phyloP scores from a whole-genome alignment of 2,888 invertebrate genomes.

The Ennomos fuscantarius region DNA sequence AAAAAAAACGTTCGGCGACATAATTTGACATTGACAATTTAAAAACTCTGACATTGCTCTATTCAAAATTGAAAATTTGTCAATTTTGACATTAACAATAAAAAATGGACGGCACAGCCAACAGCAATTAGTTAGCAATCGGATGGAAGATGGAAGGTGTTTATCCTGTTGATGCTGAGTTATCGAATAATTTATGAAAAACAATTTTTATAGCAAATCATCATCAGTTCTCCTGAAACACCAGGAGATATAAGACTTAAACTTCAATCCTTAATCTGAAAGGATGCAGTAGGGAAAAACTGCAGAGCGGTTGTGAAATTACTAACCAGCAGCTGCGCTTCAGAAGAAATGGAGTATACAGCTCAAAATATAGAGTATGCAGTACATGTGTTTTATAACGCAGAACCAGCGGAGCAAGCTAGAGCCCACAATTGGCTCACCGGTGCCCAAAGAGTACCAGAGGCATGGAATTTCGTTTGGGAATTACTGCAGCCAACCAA shows the following conservation, averaged over 20 bases:
- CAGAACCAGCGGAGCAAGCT: conserved; percentile 87
- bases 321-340: not conserved
- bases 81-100: too few species aligned
- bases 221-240: too few species aligned
- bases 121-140: too few species aligned
- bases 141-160: too few species aligned
- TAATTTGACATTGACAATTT: too few species aligned
- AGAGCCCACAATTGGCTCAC: conserved; percentile 95
- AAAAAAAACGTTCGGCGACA: too few species aligned
- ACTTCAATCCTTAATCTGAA: not conserved
- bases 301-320: conserved; percentile 4
- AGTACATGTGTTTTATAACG: conserved; percentile 88
- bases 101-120: too few species aligned
- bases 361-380: conserved; percentile 88
- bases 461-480: conserved; percentile 98
- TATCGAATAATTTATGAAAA: too few species aligned
- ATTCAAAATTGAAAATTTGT: too few species aligned
- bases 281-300: conserved; percentile 15
- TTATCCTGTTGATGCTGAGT: too few species aligned
- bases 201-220: too few species aligned
- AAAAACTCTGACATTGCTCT: too few species aligned
- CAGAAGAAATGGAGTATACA: conserved; percentile 85
- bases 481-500: conserved; percentile 92
- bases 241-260: not conserved
- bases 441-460: conserved; percentile 92